Base-by-base conservation (phyloP, 1,140 invertebrate genomes). In the Capitella teleta region DNA sequence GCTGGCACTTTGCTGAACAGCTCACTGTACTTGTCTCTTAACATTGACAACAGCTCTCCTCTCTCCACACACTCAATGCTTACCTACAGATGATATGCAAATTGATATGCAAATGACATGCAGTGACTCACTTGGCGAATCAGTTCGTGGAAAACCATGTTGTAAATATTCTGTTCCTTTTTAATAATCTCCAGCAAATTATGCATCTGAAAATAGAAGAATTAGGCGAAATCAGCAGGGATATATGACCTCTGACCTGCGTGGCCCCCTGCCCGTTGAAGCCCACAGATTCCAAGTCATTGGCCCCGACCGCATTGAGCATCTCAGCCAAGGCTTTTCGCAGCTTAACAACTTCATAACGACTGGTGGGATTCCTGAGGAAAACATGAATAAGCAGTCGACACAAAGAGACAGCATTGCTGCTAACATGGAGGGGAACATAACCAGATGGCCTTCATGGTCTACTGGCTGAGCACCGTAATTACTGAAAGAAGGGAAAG, bases 131-230 rank as follows among this genome's bases (percentile, higher is more conserved):
- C 65, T 62, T 73, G 68, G 53, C 68, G 47, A 28, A 73, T 73
- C 1, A 73, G 49, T 57, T 73, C 70, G 57, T 71, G 68, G 55
- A 73, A 73, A 6, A 73, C 52, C 37, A 70, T 57, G 47, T 73
- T 72, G 54, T 70, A 73, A 30, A 73, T 68, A 44, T 71, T 62
- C 49, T 73, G 70, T 55, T 73, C 70, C 49, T 68, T 68, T 58
- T 71, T 73, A 5, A 73, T 68, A 37, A 72, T 52, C 47, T 71
- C 65, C 36, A 73, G 52, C 28, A 73, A 54, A 46, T 71, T 70
- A 46, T 73, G 70, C 57, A 73, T 67, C 68, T 70, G 55, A 40
- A 40, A 24, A 19, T 21, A 40, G 12, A 19, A 46, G 26, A 46
- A 12, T 34, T 34, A 1, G 1, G 16, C 10, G 16, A 34, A 34